phyloP scores from a whole-genome alignment of 37 sponge, comb jelly and placozoan genomes.

The Haliclona indistincta region DNA sequence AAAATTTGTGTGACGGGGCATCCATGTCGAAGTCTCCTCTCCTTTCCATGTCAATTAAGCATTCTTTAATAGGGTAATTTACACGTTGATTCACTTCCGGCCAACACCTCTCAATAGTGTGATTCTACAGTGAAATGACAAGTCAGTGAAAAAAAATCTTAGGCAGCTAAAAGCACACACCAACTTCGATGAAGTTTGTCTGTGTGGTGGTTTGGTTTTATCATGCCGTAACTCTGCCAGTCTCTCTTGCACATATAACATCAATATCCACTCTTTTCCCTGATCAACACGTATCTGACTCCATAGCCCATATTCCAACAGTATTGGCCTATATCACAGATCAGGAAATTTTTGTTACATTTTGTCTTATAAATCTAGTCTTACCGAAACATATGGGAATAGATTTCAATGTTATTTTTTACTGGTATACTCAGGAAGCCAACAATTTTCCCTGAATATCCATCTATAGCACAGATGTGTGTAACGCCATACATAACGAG shows the following conservation, averaged over 20 bases:
- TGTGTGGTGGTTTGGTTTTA: slow-evolving; percentile 37
- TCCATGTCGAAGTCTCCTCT: slow-evolving; percentile 22
- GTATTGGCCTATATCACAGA: slow-evolving; percentile 24
- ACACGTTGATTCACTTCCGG: slow-evolving; percentile 58
- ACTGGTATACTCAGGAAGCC: slow-evolving; percentile 45
- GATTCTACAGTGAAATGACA: slow-evolving; percentile 27
- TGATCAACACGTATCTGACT: slow-evolving; percentile 70
- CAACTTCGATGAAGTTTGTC: slow-evolving; percentile 44
- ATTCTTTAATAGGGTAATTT: slow-evolving; percentile 58
- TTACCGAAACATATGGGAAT: slow-evolving; percentile 30
- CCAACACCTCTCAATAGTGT: slow-evolving; percentile 51
- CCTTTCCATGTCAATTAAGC: slow-evolving; percentile 27
- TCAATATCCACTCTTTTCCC: slow-evolving; percentile 61
- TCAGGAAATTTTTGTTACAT: not conserved
- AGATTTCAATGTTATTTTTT: slow-evolving; percentile 62
- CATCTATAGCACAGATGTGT: slow-evolving; percentile 63
- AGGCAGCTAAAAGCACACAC: slow-evolving; percentile 15
- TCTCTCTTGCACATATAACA: slow-evolving; percentile 51
- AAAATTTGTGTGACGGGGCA: slow-evolving; percentile 21
- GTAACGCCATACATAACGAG: slow-evolving; percentile 69
- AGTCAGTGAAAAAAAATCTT: not conserved
- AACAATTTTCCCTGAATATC: slow-evolving; percentile 54
- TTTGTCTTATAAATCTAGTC: not conserved
- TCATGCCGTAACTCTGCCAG: slow-evolving; percentile 34
- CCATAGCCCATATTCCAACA: slow-evolving; percentile 64